phyloP scores from a whole-genome alignment of 2,113 vertebrate species.

The Grus americana region DNA sequence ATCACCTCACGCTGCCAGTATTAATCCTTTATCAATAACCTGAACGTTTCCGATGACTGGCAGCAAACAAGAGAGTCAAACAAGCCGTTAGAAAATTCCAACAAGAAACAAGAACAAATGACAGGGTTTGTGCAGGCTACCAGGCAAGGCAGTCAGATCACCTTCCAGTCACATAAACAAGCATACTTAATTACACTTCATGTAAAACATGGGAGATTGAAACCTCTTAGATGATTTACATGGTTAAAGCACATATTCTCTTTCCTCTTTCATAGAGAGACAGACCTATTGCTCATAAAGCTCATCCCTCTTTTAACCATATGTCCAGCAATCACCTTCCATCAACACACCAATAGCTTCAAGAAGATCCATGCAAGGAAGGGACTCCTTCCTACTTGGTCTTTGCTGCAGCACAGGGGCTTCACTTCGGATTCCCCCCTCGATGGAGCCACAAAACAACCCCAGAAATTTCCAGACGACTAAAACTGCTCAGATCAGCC shows the following conservation, averaged over 20 bases:
- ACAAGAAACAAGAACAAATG: background rate
- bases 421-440: background rate
- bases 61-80: background rate
- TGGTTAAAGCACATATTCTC: background rate
- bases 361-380: background rate
- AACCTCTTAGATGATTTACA: background rate
- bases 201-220: background rate
- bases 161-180: background rate
- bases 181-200: too few species aligned
- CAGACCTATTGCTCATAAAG: background rate
- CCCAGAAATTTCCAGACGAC: background rate
- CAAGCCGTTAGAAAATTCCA: background rate
- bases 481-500: background rate
- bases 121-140: fast-evolving
- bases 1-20: background rate
- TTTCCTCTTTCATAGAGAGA: background rate
- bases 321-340: background rate
- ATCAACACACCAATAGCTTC: background rate
- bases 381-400: background rate
- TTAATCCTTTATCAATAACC: background rate
- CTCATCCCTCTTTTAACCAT: background rate
- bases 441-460: background rate
- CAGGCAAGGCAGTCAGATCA: background rate
- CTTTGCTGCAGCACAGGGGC: background rate
- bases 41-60: background rate